Conservation (phyloP, 2,113 vertebrate species). For the Rhinolophus sinicus region DNA sequence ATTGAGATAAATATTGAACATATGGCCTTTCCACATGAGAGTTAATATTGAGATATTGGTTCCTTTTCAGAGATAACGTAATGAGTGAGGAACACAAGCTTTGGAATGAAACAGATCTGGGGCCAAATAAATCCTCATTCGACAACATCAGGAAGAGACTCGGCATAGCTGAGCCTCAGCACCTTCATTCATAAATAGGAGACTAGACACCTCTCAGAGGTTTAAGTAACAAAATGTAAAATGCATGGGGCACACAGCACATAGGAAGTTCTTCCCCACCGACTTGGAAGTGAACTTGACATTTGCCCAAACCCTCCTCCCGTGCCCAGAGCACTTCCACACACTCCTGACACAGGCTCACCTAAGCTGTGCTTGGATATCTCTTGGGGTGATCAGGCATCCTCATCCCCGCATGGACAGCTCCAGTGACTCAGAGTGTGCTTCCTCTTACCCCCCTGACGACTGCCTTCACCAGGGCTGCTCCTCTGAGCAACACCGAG, state of each 20-base stretch:
- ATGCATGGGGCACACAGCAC: fast-evolving
- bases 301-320: neutral
- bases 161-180: too few species aligned
- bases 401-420: neutral
- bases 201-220: neutral
- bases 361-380: neutral
- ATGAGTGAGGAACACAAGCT: neutral
- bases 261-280: neutral
- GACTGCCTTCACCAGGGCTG: neutral
- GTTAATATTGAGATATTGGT: neutral
- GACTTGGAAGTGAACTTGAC: neutral
- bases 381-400: neutral
- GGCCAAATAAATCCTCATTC: too few species aligned
- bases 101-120: neutral
- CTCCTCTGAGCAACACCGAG: too few species aligned
- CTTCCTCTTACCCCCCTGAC: neutral
- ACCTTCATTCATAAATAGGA: neutral
- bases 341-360: neutral
- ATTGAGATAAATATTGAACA: neutral
- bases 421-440: fast-evolving
- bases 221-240: neutral
- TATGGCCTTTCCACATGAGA: neutral
- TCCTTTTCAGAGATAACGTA: neutral
- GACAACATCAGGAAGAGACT: neutral
- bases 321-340: neutral